Percentiles rank a stretch among this genome's conserved stretches.
Evolutionary conservation across 2,888 invertebrate genomes (phyloP).

Genomic region (Pheosia gnoma): DNA sequence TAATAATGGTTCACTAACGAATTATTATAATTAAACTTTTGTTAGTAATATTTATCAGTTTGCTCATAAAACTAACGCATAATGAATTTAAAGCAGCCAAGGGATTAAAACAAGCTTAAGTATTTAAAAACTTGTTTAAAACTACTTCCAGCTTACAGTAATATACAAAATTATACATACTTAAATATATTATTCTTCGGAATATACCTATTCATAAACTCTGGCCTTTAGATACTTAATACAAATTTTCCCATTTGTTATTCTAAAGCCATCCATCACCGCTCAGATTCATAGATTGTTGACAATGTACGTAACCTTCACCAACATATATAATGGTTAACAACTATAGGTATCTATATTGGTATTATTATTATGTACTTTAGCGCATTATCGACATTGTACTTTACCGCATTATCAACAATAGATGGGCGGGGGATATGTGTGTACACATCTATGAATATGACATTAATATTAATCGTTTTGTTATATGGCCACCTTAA

Average conservation of each 20-base stretch:
- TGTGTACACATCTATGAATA: constrained; percentile 21
- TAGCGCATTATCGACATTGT: constrained; percentile 23
- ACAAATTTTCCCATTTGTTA: constrained; percentile 43
- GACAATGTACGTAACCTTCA: constrained; percentile 40
- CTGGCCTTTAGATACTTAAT: constrained; percentile 2
- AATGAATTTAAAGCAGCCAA: too few relatives aligned
- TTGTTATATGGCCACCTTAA: too few relatives aligned
- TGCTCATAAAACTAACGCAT: too few relatives aligned
- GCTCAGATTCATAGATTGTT: constrained; percentile 35
- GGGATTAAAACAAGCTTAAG: too few relatives aligned
- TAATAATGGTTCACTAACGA: too few relatives aligned
- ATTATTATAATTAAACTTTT: too few relatives aligned
- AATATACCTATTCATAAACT: background rate
- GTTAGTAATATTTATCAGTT: too few relatives aligned
- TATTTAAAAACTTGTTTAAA: too few relatives aligned
- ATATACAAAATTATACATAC: too few relatives aligned
- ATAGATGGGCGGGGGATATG: constrained; percentile 18
- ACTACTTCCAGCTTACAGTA: too few relatives aligned
- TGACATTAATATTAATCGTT: too few relatives aligned
- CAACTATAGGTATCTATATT: constrained; percentile 11
- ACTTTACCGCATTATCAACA: constrained; percentile 22
- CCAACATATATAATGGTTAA: constrained; percentile 29
- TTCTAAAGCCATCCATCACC: constrained; percentile 41
- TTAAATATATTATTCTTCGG: too few relatives aligned
- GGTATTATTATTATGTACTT: constrained; percentile 10